Evolutionary conservation across 1,140 invertebrate species (phyloP).

Genomic region (Gonioctena quinquepunctata): DNA sequence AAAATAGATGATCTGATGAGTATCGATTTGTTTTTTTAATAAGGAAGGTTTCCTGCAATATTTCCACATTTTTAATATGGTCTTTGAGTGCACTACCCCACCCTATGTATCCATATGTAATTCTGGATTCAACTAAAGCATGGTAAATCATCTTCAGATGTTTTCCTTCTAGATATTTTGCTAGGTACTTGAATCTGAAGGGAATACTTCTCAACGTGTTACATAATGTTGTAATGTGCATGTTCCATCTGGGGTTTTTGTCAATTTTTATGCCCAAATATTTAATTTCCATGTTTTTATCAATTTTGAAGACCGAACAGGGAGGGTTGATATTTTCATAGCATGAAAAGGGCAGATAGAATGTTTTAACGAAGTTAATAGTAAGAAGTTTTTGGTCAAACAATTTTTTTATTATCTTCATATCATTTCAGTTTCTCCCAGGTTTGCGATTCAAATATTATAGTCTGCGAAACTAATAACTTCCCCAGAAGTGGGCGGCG

Average conservation of each 20-base stretch:
- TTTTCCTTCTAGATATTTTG: not conserved
- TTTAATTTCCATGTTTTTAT: not conserved
- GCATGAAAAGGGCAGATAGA: not conserved
- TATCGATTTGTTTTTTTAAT: not conserved
- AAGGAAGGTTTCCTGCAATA: not conserved
- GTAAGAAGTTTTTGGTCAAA: not conserved
- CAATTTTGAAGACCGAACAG: not conserved
- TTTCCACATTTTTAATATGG: not conserved
- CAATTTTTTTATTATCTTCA: not conserved
- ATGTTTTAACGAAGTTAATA: not conserved
- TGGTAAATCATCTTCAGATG: not conserved
- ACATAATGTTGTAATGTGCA: not conserved
- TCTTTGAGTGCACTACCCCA: not conserved
- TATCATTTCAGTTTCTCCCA: too few species aligned
- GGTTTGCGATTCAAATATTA: too few species aligned
- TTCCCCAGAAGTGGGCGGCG: too few species aligned
- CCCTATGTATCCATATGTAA: not conserved
- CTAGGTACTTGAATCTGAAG: not conserved
- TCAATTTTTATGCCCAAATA: conserved; percentile 10
- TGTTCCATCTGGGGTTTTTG: conserved; percentile 9
- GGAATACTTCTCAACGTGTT: not conserved
- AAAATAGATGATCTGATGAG: too few species aligned
- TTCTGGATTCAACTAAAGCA: not conserved
- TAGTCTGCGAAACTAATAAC: too few species aligned
- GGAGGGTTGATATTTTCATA: not conserved